Percentiles rank a stretch among this genome's conserved stretches.
Conservation (phyloP, 2,888 invertebrate species). For the Plebejus anna region DNA sequence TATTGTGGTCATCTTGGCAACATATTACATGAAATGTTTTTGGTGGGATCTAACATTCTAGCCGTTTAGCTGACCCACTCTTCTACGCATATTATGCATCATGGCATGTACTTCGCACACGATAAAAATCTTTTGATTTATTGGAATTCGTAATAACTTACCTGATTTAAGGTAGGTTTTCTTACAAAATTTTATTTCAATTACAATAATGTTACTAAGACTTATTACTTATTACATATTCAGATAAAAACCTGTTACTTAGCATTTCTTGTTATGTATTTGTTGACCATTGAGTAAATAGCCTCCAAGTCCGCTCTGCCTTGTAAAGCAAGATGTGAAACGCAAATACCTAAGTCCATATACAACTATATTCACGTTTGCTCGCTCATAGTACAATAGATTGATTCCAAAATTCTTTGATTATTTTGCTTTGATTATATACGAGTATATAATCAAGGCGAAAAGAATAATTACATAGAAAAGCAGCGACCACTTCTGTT, state of each 20-base stretch:
- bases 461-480: no score
- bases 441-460: not conserved
- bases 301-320: not conserved
- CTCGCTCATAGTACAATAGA: not conserved
- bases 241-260: not conserved
- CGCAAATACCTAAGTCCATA: conserved; percentile 7
- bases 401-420: not conserved
- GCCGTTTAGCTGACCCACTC: no score
- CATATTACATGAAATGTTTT: no score
- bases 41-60: no score
- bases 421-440: not conserved
- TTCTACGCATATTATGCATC: no score
- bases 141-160: no score
- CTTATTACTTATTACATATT: not conserved
- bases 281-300: not conserved
- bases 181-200: not conserved
- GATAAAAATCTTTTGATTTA: no score
- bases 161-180: not conserved
- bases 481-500: no score
- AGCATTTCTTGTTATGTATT: not conserved
- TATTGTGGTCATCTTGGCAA: no score
- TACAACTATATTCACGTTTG: not conserved
- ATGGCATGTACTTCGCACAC: no score
- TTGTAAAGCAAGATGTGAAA: conserved; percentile 13
- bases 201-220: not conserved